phyloP scores from a whole-genome alignment of 2,888 invertebrate species.

The Amphipyra berbera region DNA sequence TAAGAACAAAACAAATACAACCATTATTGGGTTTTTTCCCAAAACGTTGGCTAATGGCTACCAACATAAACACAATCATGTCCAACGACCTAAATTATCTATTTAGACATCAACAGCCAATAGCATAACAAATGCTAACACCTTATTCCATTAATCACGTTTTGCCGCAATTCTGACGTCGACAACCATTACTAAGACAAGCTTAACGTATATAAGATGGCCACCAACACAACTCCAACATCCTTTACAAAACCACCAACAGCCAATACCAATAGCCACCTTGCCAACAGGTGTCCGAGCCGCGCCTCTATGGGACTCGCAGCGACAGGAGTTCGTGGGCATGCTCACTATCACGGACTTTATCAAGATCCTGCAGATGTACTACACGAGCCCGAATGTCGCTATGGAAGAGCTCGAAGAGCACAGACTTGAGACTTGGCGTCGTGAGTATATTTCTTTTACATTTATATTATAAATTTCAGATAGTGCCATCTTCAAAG shows the following conservation, averaged over 20 bases:
- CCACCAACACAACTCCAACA: background rate
- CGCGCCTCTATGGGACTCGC: slow-evolving; percentile 99
- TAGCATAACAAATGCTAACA: no score
- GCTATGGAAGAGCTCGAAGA: slow-evolving; percentile 99
- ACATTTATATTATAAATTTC: background rate
- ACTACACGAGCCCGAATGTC: slow-evolving; percentile 97
- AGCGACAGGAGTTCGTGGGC: slow-evolving; percentile 97
- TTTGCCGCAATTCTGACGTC: no score
- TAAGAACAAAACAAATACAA: no score
- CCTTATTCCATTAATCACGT: no score
- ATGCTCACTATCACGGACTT: slow-evolving; percentile 99
- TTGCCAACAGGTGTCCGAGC: slow-evolving; percentile 95
- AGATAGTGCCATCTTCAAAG: no score
- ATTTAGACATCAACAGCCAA: no score
- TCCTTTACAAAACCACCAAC: background rate
- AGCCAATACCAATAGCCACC: slow-evolving; percentile 26
- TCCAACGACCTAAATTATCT: no score
- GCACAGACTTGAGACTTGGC: slow-evolving; percentile 98
- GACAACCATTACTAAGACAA: no score
- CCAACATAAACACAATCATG: no score
- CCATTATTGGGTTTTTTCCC: no score
- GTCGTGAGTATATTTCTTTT: slow-evolving; percentile 90
- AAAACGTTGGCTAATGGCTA: no score
- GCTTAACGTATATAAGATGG: background rate
- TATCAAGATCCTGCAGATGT: slow-evolving; percentile 99